Conservation (phyloP, 2,113 vertebrate species). For the Triplophysa rosa region DNA sequence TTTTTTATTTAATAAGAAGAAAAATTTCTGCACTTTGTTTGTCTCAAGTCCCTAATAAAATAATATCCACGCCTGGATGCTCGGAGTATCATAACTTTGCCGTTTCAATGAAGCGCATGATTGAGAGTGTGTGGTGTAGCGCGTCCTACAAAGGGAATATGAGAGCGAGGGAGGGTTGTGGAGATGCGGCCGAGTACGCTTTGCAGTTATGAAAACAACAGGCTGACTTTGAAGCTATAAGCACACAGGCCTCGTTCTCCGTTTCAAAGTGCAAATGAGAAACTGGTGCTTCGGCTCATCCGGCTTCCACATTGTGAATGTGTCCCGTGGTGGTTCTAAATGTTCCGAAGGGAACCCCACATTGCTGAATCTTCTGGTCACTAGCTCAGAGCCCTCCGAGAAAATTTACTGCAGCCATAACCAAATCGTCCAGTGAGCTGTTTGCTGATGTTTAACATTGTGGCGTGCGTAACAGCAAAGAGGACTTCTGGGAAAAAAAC, state of each 20-base stretch:
- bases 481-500: constrained; percentile 46
- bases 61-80: constrained; percentile 24
- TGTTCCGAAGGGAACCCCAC: constrained; percentile 55
- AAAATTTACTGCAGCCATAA: constrained; percentile 41
- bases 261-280: constrained; percentile 53
- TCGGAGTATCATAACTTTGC: constrained; percentile 45
- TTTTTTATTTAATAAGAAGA: constrained; percentile 21
- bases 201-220: constrained; percentile 59
- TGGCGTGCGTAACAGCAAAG: constrained; percentile 49
- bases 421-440: constrained; percentile 44
- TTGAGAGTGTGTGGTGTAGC: constrained; percentile 22
- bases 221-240: constrained; percentile 54
- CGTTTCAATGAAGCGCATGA: constrained; percentile 38
- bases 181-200: constrained; percentile 54
- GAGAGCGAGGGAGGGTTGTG: constrained; percentile 43
- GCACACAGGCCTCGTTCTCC: constrained; percentile 35
- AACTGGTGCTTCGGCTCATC: constrained; percentile 40
- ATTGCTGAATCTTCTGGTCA: constrained; percentile 33
- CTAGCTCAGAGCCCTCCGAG: constrained; percentile 47
- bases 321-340: constrained; percentile 60
- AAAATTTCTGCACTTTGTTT: constrained; percentile 33
- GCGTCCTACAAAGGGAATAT: constrained; percentile 29
- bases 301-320: constrained; percentile 42
- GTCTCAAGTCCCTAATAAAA: constrained; percentile 20
- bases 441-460: constrained; percentile 60